Base-by-base conservation (phyloP, 2,797 vertebrate genomes). In the Acipenser transmontanus region DNA sequence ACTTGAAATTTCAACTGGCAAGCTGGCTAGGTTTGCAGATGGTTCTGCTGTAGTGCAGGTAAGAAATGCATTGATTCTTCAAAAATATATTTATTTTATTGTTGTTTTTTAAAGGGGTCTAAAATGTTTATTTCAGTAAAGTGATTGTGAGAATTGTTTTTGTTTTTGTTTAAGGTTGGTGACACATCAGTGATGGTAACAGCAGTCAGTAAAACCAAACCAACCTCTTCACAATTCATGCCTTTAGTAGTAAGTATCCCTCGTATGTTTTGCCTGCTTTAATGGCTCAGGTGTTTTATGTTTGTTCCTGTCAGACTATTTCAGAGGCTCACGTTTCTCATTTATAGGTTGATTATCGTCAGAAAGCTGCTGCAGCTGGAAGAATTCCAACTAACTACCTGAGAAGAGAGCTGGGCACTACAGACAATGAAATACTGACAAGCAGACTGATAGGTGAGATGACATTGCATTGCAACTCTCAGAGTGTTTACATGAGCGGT, bases 141-240 rank as follows among this genome's bases (percentile, higher is more conserved):
- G n/a, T 47, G 56, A 56, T 61, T 11, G 11, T 7, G 34, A 11
- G 47, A 51, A 49, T 17, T 2, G 12, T 62, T 50, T 54, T 6
- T 61, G 67, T 75, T 70, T 66, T 73, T 51, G 57, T 63, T 77
- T 47, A 77, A 99, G 97, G 80, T 95, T 74, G 97, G 96, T 52
- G 92, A 98, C 12, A 97, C 96, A 6, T 93, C 94, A 7, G 97
- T 99, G 65, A 97, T 99, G 97, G 96, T 97, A 71, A 98, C 96
- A 10, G 93, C 95, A 4, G 97, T 99, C 77, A 99, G 97, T 84
- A 99, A 93, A 84, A 94, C 87, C 66, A 99, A 93, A 76, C 92
- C 97, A 6, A 91, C 95, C 65, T 69, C 86, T 0, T 91, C 94
- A 64, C 94, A 95, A 74, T 99, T 99, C 72, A 93, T 99, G 95